phyloP scores from a whole-genome alignment of 2,888 invertebrate species.

The Epistrophella euchroma region DNA sequence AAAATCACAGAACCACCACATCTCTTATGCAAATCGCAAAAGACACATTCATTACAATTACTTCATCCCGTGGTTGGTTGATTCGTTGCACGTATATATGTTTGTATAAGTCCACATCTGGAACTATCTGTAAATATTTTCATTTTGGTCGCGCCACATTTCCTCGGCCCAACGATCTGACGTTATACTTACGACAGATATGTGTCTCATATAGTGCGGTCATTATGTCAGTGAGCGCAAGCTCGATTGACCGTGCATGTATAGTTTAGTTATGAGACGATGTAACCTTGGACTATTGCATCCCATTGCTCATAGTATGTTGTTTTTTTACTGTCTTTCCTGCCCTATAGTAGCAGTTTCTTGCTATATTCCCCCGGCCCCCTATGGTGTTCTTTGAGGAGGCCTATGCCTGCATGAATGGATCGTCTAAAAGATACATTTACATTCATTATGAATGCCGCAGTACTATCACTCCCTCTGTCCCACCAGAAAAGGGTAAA shows the following conservation, averaged over 20 bases:
- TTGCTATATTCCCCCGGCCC: slow-evolving; percentile 14
- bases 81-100: slow-evolving; percentile 2
- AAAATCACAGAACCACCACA: slow-evolving; percentile 61
- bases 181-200: slow-evolving; percentile 56
- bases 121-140: slow-evolving; percentile 66
- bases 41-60: slow-evolving; percentile 73
- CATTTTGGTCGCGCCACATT: slow-evolving; percentile 68
- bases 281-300: slow-evolving; percentile 76
- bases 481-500: slow-evolving; percentile 57
- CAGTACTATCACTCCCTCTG: slow-evolving; percentile 31
- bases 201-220: slow-evolving; percentile 48
- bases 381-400: slow-evolving; percentile 35
- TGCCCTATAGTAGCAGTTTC: slow-evolving; percentile 45
- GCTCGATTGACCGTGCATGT: slow-evolving; percentile 35
- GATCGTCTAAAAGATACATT: slow-evolving; percentile 47
- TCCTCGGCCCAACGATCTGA: slow-evolving; percentile 53
- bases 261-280: slow-evolving; percentile 72
- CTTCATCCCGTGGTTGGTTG: slow-evolving; percentile 67
- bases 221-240: slow-evolving; percentile 69
- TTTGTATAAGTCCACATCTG: slow-evolving; percentile 59
- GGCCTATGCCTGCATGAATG: slow-evolving; percentile 67
- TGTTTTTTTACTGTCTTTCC: slow-evolving; percentile 50
- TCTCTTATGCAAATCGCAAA: slow-evolving; percentile 71
- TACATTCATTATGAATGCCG: slow-evolving; percentile 24
- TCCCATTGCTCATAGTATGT: slow-evolving; percentile 54